Evolutionary conservation across 2,113 vertebrate genomes (phyloP).

Genomic region (Larimichthys crocea): DNA sequence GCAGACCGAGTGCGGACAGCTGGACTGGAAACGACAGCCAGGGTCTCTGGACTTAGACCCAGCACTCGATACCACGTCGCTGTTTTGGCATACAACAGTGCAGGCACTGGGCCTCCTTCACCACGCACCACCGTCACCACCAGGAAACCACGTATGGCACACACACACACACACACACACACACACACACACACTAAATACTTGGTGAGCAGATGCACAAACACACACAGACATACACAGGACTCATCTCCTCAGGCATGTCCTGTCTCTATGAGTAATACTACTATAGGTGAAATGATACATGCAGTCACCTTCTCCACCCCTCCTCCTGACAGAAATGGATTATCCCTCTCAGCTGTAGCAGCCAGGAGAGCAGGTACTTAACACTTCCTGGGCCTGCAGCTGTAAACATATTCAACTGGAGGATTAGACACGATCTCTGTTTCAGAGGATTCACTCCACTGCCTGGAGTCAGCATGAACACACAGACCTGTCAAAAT

Average conservation of each 20-base stretch:
- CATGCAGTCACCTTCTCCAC: background rate
- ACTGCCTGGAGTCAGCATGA: background rate
- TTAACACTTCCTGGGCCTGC: background rate
- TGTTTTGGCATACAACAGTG: conserved; percentile 94
- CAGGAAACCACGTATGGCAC: conserved; percentile 90
- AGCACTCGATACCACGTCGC: conserved; percentile 94
- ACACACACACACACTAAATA: too few species aligned
- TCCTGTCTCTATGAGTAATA: background rate
- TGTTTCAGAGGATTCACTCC: background rate
- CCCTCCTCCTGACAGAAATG: background rate
- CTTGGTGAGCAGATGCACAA: too few species aligned
- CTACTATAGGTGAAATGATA: conserved; percentile 6
- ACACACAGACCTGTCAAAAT: conserved; percentile 13
- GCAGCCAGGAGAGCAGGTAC: background rate
- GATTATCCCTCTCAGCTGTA: conserved; percentile 5
- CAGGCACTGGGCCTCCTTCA: conserved; percentile 93
- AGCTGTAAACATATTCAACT: background rate
- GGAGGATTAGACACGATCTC: conserved; percentile 5
- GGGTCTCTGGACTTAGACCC: conserved; percentile 88
- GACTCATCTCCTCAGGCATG: background rate
- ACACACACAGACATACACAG: background rate
- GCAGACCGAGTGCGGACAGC: conserved; percentile 94
- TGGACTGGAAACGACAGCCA: conserved; percentile 88
- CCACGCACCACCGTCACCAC: conserved; percentile 88
- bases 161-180: background rate